Evolutionary conservation across 2,888 invertebrate genomes (phyloP), one percentile per base, ranked within the genome.

Genomic region (Athalia circularis): DNA sequence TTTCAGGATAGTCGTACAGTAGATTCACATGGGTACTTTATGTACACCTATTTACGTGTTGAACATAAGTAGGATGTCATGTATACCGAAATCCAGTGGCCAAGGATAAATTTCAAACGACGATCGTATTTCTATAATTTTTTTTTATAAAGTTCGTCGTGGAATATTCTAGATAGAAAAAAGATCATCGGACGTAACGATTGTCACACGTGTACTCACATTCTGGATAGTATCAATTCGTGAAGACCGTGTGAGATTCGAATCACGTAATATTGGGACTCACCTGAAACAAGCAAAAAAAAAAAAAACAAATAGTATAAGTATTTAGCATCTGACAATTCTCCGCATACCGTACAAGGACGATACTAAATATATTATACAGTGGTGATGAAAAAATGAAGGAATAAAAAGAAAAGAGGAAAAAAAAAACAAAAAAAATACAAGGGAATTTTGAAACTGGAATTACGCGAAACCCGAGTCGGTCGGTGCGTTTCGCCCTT

Each of bases 261-360:
- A 29, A 29, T 15, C 13, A n/a, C 9, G 13, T 13, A 29, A 54
- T n/a, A n/a, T 29, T 29, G 8, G 15, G 43, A 72, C 72, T 72
- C 59, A 72, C 72, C 72, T 59, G 72, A 57, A 72, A 72, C 72
- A 72, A 8, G 47, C 29, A 29, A 72, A 70, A 11, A 43, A 54
- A 50, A 8, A 13, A 6, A 29, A 11, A 1, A n/a, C n/a, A n/a
- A n/a, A 29, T 29, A 29, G 29, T 29, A n/a, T n/a, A 29, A 29
- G 29, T 54, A 54, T 8, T 48, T 50, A 67, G 67, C 64, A 48
- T 65, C 47, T 11, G 13, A 9, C 68, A 11, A 68, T 68, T 68
- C 43, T 50, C 54, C 68, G 52, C 7, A 47, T 43, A 54, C 3
- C 9, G 52, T 9, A 68, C 43, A 43, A 43, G 54, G 29, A 29